Conservation (phyloP, 2,797 vertebrate genomes). For the Manis pentadactyla region DNA sequence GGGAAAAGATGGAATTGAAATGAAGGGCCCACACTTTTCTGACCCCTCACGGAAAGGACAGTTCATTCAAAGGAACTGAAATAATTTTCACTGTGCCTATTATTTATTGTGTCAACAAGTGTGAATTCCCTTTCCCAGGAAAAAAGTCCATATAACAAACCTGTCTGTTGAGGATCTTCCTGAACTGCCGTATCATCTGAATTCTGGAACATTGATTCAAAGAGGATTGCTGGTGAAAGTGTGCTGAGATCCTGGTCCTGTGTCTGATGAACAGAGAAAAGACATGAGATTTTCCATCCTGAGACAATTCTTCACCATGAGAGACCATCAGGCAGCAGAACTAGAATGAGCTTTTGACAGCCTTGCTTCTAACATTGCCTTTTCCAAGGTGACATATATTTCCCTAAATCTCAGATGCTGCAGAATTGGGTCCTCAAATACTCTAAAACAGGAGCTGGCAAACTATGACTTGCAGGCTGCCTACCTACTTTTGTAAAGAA, state of each 20-base stretch:
- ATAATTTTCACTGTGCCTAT: neutral
- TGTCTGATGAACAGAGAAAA: conserved; percentile 84
- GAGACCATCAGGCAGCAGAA: neutral
- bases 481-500: neutral
- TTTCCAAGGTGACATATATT: neutral
- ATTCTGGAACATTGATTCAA: conserved; percentile 99
- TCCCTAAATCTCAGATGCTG: neutral
- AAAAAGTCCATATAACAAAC: conserved; percentile 80
- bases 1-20: neutral
- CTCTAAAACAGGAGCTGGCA: neutral
- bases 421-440: neutral
- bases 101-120: neutral
- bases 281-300: neutral
- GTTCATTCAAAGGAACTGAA: neutral
- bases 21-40: neutral
- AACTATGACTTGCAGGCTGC: neutral
- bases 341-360: neutral
- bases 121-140: neutral
- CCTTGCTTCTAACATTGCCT: neutral
- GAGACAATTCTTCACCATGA: neutral
- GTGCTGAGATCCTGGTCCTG: conserved; percentile 95
- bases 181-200: conserved; percentile 93
- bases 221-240: conserved; percentile 95
- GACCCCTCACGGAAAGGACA: neutral
- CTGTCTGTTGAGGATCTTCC: conserved; percentile 92